Conservation (phyloP, 2,113 vertebrate species). For the Stegostoma tigrinum region DNA sequence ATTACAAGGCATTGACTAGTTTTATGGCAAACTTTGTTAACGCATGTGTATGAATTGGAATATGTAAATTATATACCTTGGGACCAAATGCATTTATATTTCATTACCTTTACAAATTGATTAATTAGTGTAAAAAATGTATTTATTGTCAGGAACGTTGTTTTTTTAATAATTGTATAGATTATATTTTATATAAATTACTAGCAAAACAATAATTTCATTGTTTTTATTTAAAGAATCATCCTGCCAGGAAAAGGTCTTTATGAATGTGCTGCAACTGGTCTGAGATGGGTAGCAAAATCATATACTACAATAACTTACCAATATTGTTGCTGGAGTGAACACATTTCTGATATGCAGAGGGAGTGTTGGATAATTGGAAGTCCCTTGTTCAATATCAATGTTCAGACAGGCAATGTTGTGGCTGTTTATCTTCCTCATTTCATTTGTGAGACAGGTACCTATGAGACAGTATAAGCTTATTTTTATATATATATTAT, state of each 20-base stretch:
- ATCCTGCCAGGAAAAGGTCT: constrained; percentile 2
- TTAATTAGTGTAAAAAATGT: background rate
- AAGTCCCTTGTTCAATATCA: constrained; percentile 23
- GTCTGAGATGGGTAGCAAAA: constrained; percentile 23
- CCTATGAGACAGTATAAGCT: background rate
- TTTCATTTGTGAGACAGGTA: constrained; percentile 36
- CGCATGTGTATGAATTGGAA: background rate
- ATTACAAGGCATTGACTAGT: background rate
- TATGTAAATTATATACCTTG: background rate
- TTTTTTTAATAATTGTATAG: background rate
- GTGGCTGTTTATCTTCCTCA: constrained; percentile 27
- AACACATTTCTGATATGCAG: constrained; percentile 21
- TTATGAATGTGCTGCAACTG: constrained; percentile 26
- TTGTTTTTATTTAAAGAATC: constrained; percentile 19
- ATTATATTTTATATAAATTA: background rate
- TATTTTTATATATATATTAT: background rate
- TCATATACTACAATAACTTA: background rate
- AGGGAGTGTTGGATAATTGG: constrained; percentile 27
- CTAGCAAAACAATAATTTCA: background rate
- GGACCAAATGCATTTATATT: background rate
- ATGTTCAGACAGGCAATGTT: background rate
- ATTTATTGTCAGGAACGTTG: background rate
- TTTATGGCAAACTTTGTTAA: background rate
- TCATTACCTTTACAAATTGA: background rate
- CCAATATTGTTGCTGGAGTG: constrained; percentile 24